Conservation (phyloP, 2,888 invertebrate species). For the Tetanocera ferruginea region DNA sequence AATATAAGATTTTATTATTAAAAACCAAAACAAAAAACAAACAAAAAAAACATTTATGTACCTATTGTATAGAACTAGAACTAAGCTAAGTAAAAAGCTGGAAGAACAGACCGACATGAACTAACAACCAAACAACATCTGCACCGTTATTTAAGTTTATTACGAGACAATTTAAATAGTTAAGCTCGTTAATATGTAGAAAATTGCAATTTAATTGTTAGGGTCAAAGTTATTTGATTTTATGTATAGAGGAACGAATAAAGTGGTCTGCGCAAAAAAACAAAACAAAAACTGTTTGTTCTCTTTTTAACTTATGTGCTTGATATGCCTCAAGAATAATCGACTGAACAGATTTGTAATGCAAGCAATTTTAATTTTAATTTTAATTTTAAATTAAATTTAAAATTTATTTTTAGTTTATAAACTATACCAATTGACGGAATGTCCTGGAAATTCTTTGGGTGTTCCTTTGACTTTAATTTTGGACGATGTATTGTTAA, state of each 20-base stretch:
- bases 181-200: neutral
- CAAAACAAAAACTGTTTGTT: neutral
- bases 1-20: too few relatives aligned
- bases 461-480: too few relatives aligned
- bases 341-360: neutral
- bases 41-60: too few relatives aligned
- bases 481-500: too few relatives aligned
- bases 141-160: neutral
- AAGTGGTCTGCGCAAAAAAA: slow-evolving; percentile 58
- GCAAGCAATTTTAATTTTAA: too few relatives aligned
- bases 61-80: too few relatives aligned
- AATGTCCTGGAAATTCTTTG: too few relatives aligned
- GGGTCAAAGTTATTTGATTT: neutral
- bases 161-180: slow-evolving; percentile 24
- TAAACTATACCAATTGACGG: too few relatives aligned
- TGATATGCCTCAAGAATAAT: neutral
- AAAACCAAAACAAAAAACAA: too few relatives aligned
- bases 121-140: slow-evolving; percentile 28
- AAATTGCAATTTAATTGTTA: neutral
- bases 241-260: slow-evolving; percentile 43
- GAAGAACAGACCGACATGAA: slow-evolving; percentile 23
- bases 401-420: too few relatives aligned
- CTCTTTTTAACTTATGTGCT: too few relatives aligned
- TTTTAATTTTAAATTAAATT: too few relatives aligned
- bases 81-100: neutral